A percentile compares a stretch with the other conserved stretches of the same genome.
Evolutionary conservation across 2,113 vertebrate genomes (phyloP).

Genomic region (Sander vitreus): DNA sequence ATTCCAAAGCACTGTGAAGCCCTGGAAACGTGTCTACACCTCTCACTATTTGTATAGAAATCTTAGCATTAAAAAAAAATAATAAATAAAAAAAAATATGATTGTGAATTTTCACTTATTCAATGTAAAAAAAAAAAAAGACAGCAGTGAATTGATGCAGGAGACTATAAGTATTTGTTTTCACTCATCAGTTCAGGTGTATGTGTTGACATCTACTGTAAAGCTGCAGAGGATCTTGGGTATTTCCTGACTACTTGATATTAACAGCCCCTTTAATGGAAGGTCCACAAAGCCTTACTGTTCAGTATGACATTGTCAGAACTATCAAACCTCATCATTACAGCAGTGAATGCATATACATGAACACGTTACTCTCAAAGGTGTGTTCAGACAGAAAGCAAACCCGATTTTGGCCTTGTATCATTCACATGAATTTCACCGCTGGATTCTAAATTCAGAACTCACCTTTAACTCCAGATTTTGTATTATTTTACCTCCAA

Average conservation of each 20-base stretch:
- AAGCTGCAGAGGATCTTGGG: constrained; percentile 7
- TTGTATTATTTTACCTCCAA: background rate
- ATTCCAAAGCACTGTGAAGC: constrained; percentile 17
- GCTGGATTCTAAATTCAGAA: background rate
- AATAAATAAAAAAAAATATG: no score
- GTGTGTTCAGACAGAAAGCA: background rate
- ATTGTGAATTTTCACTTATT: background rate
- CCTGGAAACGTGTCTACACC: background rate
- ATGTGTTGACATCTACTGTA: background rate
- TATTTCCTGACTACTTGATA: constrained; percentile 25
- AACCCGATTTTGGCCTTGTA: background rate
- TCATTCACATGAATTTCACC: background rate
- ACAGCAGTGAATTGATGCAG: background rate
- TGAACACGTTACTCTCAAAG: background rate
- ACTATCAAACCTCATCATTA: constrained; percentile 58
- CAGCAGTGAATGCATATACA: constrained; percentile 19
- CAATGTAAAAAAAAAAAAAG: background rate
- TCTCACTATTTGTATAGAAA: background rate
- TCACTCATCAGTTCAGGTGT: background rate
- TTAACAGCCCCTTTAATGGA: constrained; percentile 20
- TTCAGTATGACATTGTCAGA: constrained; percentile 25
- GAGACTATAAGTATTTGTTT: background rate
- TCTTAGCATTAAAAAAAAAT: background rate
- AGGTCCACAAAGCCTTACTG: constrained; percentile 52
- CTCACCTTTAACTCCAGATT: background rate